Percentiles rank a stretch among this genome's conserved stretches.
These are phyloP conservation scores for Parambassis ranga DNA, from an alignment of 2,797 vertebrate genomes.

Conservation along the genomic window DNA sequence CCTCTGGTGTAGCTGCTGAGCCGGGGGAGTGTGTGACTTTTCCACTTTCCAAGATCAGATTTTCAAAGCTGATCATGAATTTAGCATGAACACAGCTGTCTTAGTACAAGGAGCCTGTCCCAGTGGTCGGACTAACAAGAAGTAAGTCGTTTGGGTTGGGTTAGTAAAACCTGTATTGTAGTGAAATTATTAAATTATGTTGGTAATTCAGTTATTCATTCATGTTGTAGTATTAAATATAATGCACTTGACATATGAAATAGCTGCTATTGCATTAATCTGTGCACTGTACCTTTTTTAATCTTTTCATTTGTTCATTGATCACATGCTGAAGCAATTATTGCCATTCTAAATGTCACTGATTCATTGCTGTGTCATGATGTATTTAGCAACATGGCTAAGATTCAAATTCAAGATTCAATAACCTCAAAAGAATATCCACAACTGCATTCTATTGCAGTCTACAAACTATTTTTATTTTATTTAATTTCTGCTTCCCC, in stretches of 20 bases:
- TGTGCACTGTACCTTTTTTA: neutral
- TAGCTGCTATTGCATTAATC: neutral
- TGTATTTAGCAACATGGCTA: neutral
- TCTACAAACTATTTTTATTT: slow-evolving; percentile 33
- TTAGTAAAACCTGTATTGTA: too few relatives aligned
- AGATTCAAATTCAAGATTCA: too few relatives aligned
- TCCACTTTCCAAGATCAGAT: slow-evolving; percentile 29
- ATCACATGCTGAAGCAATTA: neutral
- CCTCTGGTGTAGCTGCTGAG: slow-evolving; percentile 23
- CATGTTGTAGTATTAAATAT: neutral
- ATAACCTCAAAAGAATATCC: slow-evolving; percentile 11
- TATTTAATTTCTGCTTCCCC: slow-evolving; percentile 12
- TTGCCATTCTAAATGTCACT: neutral
- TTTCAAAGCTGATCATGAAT: slow-evolving; percentile 31
- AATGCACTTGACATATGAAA: neutral
- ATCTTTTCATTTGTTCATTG: neutral
- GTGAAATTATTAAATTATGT: too few relatives aligned
- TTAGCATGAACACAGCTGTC: slow-evolving; percentile 29
- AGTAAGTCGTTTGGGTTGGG: neutral
- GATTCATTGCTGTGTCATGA: neutral
- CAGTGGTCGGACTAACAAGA: neutral
- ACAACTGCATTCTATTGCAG: slow-evolving; percentile 9
- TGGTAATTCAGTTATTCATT: too few relatives aligned
- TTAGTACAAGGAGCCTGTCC: neutral
- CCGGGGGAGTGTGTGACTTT: neutral